Base-by-base conservation (phyloP, 2,113 vertebrate genomes). In the Cariama cristata region DNA sequence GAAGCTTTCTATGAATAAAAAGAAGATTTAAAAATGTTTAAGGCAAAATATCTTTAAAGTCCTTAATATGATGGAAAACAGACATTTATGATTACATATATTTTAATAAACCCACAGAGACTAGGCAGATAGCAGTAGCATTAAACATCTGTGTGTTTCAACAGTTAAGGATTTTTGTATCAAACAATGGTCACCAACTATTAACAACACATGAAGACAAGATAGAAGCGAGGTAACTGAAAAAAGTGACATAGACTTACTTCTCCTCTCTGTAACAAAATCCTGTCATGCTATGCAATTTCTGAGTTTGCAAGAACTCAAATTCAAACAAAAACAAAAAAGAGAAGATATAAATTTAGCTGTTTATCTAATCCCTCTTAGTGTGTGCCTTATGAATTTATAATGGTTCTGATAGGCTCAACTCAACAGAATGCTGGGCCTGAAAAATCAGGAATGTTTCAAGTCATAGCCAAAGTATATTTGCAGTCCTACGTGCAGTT, bases 361-460 rank as follows among this genome's bases (percentile, higher is more conserved):
- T 69, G 14, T 50, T 89, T 79, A 85, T 87, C 23, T 85, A 89
- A 79, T 66, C 33, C 8, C 10, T 76, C 27, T 73, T 58, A n/a
- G 15, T 62, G 38, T 79, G 91, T 85, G 55, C 15, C 11, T 79
- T 85, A 85, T 20, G 60, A 95, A 87, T 88, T 88, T 86, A 66
- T 53, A 33, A 52, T 26, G 8, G 35, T 86, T 83, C 66, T 79
- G 53, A 92, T 28, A 86, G 42, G 72, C 67, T 91, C 47, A 58
- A 66, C 14, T 42, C n/a, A 88, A 77, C 32, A 76, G 60, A 88
- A 88, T 45, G 33, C 35, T 35, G 30, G 33, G 52, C 42, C 40
- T 79, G 60, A 95, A 94, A 92, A 91, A 72, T 40, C 28, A 86
- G 58, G 71, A 88, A 92, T 63, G 38, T 59, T 94, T 92, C 17